Percentiles rank a stretch among this genome's conserved stretches.
These are phyloP conservation scores for Regulus satrapa DNA, from an alignment of 2,113 vertebrate genomes.

Conservation along the genomic window DNA sequence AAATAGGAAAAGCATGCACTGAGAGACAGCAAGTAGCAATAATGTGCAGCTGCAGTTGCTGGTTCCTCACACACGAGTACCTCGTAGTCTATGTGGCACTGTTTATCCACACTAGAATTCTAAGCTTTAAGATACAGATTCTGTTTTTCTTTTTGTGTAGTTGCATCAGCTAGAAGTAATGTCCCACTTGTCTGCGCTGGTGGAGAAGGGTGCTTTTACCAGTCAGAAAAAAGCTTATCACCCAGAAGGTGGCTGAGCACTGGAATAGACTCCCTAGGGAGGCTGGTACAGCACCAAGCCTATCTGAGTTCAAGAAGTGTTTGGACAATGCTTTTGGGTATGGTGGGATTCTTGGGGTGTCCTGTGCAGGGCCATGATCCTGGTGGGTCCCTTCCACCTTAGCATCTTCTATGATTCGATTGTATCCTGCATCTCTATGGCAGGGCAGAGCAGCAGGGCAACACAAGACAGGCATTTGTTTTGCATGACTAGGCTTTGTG, in stretches of 20 bases:
- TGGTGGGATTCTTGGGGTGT: background rate
- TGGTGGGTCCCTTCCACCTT: background rate
- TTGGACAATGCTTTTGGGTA: background rate
- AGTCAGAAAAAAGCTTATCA: background rate
- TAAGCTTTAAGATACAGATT: background rate
- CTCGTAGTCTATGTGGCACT: background rate
- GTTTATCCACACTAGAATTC: background rate
- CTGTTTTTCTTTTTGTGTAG: background rate
- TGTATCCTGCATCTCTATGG: background rate
- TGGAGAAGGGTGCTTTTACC: background rate
- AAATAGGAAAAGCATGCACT: background rate
- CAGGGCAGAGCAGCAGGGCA: background rate
- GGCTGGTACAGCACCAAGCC: background rate
- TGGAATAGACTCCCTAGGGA: background rate
- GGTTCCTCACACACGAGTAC: background rate
- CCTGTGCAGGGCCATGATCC: background rate
- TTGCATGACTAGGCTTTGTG: background rate
- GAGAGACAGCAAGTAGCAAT: slow-evolving; percentile 13
- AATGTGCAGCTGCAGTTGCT: background rate
- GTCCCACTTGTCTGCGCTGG: background rate
- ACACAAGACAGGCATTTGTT: background rate
- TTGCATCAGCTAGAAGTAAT: background rate
- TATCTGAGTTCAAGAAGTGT: background rate
- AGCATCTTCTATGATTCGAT: background rate
- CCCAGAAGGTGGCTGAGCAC: background rate